Evolutionary conservation across 1,140 invertebrate genomes (phyloP), one percentile per base, ranked within the genome.

Genomic region (Euura lappo): DNA sequence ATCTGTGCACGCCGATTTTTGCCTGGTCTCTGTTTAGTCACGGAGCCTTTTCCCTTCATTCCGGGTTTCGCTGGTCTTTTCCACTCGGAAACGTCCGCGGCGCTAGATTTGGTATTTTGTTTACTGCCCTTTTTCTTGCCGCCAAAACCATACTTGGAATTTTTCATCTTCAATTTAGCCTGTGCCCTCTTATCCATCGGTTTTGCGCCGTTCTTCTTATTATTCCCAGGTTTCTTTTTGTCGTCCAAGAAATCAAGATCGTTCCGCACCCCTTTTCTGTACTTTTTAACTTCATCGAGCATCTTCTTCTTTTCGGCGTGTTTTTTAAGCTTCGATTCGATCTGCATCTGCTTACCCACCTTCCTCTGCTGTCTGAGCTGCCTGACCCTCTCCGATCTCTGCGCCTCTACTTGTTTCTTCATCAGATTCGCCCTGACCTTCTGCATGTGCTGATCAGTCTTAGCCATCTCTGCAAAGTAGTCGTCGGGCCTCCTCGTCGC

Each of bases 391-490:
- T 99, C 97, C 2, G 93, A 93, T 78, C 94, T 91, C 76, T 98
- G 95, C 69, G 95, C 92, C 7, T 92, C 91, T 7, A 92, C 89
- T 81, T 99, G 94, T 83, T 97, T 96, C 66, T 94, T 91, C 85
- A 97, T 89, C 1, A 99, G 83, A 80, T 94, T 94, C 81, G 94
- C 90, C 68, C 97, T 91, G 0, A 99, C 93, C 86, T 98, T 99
- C 81, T 98, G 96, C 98, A 99, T 99, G 77, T 99, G 98, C 64
- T 92, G 91, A 88, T 99, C 98, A 68, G 95, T 91, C 85, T 99
- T 99, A 2, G 96, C 96, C 98, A 99, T 99, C 90, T 99, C 95
- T 1, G 98, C 98, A 89, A 98, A 99, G 88, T 98, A 99, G 88
- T 99, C 98, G 45, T 96, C 94, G 0, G 98, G 98, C 72, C 96